Base-by-base conservation (phyloP, 1,140 invertebrate genomes). In the Drosophila aff. region DNA sequence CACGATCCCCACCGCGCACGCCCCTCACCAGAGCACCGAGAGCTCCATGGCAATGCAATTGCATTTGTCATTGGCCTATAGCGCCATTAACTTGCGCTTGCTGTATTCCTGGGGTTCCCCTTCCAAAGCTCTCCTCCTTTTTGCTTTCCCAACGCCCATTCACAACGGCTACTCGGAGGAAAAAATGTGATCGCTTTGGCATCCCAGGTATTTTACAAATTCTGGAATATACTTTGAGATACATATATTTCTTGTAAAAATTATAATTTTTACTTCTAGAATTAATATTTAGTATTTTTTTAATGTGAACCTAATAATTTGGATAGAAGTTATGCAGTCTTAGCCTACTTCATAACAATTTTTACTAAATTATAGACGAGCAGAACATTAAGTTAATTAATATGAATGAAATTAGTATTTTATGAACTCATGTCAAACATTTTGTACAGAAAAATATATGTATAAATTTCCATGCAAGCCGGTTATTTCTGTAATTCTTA, bases 41-140 rank as follows among this genome's bases (percentile, higher is more conserved):
- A 65, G 44, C 68, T 60, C 43, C 66, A 74, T 72, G 46, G 67
- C 75, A 72, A 73, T 66, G 81, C 81, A 90, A 89, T 89, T 89
- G 85, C 85, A 91, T 89, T 89, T 89, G 81, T 89, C 85, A 89
- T 85, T 90, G 81, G 84, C 78, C 83, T 81, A 89, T 87, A 87
- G 87, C 83, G 84, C 84, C 83, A 89, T 87, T 87, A 87, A 89
- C 83, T 46, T 33, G 38, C 38, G 53, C 31, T 49, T 28, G 69
- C 71, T 38, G 68, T 72, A 28, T 31, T 73, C 44, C 18, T 74
- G 67, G 33, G n/a, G 36, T 16, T 38, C 43, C 59, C 31, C 71
- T 52, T 50, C 33, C 53, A 40, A 23, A 9, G n/a, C 10, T n/a
- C 16, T 16, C 21, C 18, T 8, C 31, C 9, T 43, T 50, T 55